Evolutionary conservation across 2,797 vertebrate species (phyloP).

Genomic region (Typhlichthys eigenmanni): DNA sequence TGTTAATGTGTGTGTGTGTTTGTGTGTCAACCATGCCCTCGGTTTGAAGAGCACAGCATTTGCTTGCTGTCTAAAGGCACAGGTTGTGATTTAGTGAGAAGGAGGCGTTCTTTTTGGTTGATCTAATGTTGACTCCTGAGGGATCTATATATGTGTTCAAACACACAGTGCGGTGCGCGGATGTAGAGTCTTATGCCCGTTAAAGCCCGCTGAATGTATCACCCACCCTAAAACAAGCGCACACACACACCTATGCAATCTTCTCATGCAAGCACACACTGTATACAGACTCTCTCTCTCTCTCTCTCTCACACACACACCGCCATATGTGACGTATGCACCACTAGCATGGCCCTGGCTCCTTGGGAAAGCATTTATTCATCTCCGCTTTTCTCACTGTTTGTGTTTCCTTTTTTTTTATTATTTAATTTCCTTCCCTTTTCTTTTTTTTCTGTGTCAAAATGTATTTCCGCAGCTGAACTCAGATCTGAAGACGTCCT

Average conservation of each 20-base stretch:
- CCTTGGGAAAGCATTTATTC: slow-evolving; percentile 27
- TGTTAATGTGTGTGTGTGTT: not conserved
- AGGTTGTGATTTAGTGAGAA: slow-evolving; percentile 69
- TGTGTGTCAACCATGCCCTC: slow-evolving; percentile 55
- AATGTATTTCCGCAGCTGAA: slow-evolving; percentile 62
- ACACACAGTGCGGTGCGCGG: slow-evolving; percentile 43
- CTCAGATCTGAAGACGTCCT: slow-evolving; percentile 63
- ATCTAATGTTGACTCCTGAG: slow-evolving; percentile 67
- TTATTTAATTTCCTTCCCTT: too few species aligned
- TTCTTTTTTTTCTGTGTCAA: slow-evolving; percentile 65
- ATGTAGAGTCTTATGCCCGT: slow-evolving; percentile 36
- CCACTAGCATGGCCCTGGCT: slow-evolving; percentile 3
- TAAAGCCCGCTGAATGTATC: slow-evolving; percentile 58
- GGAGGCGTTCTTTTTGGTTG: slow-evolving; percentile 62
- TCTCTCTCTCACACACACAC: not conserved
- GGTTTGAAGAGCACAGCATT: slow-evolving; percentile 64
- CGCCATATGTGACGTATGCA: not conserved
- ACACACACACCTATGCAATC: slow-evolving; percentile 16
- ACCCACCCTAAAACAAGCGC: slow-evolving; percentile 30
- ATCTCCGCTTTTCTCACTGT: slow-evolving; percentile 50
- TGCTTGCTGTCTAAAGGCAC: slow-evolving; percentile 65
- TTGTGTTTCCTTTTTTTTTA: slow-evolving; percentile 55
- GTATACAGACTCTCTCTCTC: not conserved
- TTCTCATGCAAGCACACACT: slow-evolving; percentile 15
- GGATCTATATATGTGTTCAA: slow-evolving; percentile 68